Conservation (phyloP, 1,140 invertebrate species). For the Drosophila mayri region DNA sequence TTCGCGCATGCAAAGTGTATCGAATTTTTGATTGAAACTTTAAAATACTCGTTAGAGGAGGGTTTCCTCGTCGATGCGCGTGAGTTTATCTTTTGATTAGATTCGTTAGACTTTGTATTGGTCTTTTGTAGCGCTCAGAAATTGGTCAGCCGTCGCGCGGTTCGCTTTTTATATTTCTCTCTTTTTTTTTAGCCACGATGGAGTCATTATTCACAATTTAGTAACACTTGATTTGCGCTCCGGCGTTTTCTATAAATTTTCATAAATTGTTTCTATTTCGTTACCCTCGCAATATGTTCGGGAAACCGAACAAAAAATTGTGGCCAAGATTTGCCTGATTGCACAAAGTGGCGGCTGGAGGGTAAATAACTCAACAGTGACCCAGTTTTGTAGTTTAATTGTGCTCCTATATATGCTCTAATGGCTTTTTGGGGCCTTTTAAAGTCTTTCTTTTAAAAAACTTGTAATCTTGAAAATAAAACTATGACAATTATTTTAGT, state of each 20-base stretch:
- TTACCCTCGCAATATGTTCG: slow-evolving; percentile 14
- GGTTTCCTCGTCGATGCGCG: slow-evolving; percentile 68
- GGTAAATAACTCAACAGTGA: slow-evolving; percentile 22
- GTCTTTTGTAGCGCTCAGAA: slow-evolving; percentile 66
- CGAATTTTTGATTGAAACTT: slow-evolving; percentile 83
- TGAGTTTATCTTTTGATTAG: slow-evolving; percentile 84
- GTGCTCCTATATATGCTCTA: neutral
- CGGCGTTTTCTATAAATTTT: slow-evolving; percentile 75
- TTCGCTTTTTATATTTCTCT: neutral
- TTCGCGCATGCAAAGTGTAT: slow-evolving; percentile 67
- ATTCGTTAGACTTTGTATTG: slow-evolving; percentile 81
- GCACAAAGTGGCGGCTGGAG: slow-evolving; percentile 36
- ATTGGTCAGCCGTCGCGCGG: slow-evolving; percentile 51
- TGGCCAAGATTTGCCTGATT: slow-evolving; percentile 41
- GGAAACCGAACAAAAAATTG: slow-evolving; percentile 18
- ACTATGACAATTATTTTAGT: neutral
- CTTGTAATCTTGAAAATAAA: too few species aligned
- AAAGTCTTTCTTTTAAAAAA: neutral
- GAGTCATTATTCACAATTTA: slow-evolving; percentile 83
- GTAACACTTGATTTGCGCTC: slow-evolving; percentile 82
- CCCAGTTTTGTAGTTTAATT: slow-evolving; percentile 40
- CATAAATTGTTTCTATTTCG: slow-evolving; percentile 72
- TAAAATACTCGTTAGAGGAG: slow-evolving; percentile 79
- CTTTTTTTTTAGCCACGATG: slow-evolving; percentile 39
- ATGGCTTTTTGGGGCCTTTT: too few species aligned